A percentile compares a stretch with the other conserved stretches of the same genome.
These are phyloP conservation scores for Oryzias curvinotus DNA, from an alignment of 2,113 vertebrate genomes.

Conservation along the genomic window DNA sequence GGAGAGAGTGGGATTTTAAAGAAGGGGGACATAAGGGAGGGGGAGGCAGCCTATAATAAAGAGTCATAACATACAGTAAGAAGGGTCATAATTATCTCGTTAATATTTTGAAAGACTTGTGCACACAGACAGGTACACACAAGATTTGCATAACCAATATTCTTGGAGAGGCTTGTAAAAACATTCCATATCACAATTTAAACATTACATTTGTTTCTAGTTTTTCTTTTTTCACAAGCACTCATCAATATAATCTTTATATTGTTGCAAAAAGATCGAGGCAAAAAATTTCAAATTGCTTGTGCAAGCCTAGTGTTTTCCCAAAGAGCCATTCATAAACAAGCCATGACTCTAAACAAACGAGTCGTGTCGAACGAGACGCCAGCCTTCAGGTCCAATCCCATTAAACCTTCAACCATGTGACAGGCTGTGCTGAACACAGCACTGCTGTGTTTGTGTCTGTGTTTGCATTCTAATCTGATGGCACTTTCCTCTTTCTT, in stretches of 20 bases:
- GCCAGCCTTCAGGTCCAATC: constrained; percentile 48
- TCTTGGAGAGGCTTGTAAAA: too few species aligned
- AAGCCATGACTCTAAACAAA: constrained; percentile 28
- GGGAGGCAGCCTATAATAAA: too few species aligned
- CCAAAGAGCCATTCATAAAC: constrained; percentile 21
- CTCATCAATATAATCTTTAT: background rate
- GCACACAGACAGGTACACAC: too few species aligned
- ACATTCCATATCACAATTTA: background rate
- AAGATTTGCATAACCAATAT: too few species aligned
- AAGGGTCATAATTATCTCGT: too few species aligned
- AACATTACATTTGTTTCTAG: background rate
- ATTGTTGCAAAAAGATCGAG: background rate
- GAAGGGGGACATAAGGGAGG: too few species aligned
- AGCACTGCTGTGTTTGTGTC: constrained; percentile 10
- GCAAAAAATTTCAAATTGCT: background rate
- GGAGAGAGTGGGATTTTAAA: too few species aligned
- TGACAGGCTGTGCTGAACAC: constrained; percentile 45
- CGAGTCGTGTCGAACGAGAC: constrained; percentile 29
- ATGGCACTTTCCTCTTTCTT: constrained; percentile 30
- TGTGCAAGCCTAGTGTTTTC: background rate
- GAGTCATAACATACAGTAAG: too few species aligned
- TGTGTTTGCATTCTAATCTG: constrained; percentile 25
- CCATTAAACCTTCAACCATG: constrained; percentile 66
- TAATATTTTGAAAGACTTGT: too few species aligned
- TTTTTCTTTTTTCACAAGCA: too few species aligned